Percentiles rank a stretch among this genome's conserved stretches.
These are phyloP conservation scores for Neosilurus mollespiculum DNA, from an alignment of 2,797 vertebrate genomes.

Conservation along the genomic window DNA sequence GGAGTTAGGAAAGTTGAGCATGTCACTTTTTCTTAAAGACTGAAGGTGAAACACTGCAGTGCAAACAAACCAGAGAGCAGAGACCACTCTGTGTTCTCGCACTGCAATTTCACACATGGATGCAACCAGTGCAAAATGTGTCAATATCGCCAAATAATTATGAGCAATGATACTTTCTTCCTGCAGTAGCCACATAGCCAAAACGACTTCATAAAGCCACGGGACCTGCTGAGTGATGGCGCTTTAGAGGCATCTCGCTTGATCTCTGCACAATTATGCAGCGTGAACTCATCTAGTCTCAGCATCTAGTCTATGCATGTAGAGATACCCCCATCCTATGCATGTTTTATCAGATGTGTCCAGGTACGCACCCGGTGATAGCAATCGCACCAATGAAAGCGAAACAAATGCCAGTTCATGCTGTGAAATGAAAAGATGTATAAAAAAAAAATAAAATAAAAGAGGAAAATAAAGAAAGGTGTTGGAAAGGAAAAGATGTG, in stretches of 20 bases:
- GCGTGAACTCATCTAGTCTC: conserved; percentile 69
- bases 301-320: conserved; percentile 47
- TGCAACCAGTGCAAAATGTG: conserved; percentile 69
- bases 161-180: conserved; percentile 65
- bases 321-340: conserved; percentile 41
- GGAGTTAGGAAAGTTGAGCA: not conserved
- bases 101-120: conserved; percentile 80
- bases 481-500: conserved; percentile 9
- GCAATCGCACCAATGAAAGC: conserved; percentile 28
- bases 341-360: conserved; percentile 41
- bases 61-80: conserved; percentile 43
- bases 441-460: not conserved
- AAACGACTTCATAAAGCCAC: conserved; percentile 59
- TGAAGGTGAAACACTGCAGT: conserved; percentile 20
- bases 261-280: conserved; percentile 77
- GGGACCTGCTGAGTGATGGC: conserved; percentile 41
- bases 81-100: conserved; percentile 51
- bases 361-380: conserved; percentile 30
- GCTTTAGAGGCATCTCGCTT: conserved; percentile 61
- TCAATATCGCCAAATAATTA: conserved; percentile 80
- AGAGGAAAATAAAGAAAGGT: not conserved
- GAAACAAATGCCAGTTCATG: conserved; percentile 39
- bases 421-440: conserved; percentile 52
- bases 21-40: not conserved
- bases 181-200: conserved; percentile 59